A percentile compares a stretch with the other conserved stretches of the same genome.
These are phyloP conservation scores for Lasioglossum pauxillum DNA, from an alignment of 2,888 invertebrate species.

Conservation along the genomic window DNA sequence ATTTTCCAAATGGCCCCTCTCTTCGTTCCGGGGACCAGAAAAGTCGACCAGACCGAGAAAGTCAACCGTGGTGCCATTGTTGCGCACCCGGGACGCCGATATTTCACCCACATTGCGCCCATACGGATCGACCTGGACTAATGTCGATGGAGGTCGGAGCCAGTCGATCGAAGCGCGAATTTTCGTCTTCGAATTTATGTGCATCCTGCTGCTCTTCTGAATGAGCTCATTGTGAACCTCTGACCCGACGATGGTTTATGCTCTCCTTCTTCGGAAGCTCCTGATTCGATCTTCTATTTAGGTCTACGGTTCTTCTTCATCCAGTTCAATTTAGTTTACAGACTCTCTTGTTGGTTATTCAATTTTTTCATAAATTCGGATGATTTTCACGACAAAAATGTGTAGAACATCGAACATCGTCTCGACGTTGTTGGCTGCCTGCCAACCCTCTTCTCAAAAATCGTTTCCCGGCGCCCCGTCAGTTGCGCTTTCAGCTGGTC, in stretches of 20 bases:
- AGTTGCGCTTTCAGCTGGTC: neutral
- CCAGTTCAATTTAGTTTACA: neutral
- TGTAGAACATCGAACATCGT: too few species aligned
- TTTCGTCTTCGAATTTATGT: conserved; percentile 41
- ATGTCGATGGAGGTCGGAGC: conserved; percentile 46
- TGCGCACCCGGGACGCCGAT: conserved; percentile 46
- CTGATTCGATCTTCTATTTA: neutral
- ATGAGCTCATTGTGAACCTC: neutral
- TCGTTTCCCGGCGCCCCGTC: neutral
- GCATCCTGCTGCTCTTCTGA: neutral
- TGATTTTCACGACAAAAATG: too few species aligned
- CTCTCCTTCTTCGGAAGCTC: neutral
- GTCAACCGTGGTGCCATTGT: conserved; percentile 56
- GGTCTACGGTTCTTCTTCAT: neutral
- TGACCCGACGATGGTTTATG: neutral
- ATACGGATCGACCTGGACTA: conserved; percentile 24
- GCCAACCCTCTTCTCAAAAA: neutral
- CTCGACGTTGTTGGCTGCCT: neutral
- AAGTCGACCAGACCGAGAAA: conserved; percentile 53
- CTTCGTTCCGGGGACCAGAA: conserved; percentile 31
- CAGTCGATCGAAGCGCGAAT: conserved; percentile 36
- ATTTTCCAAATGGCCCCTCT: conserved; percentile 68
- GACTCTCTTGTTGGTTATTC: neutral
- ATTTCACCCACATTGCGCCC: conserved; percentile 54
- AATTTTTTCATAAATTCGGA: neutral